Evolutionary conservation across 1,140 invertebrate genomes (phyloP), one percentile per base, ranked within the genome.

Genomic region (Sitobion miscanthi): DNA sequence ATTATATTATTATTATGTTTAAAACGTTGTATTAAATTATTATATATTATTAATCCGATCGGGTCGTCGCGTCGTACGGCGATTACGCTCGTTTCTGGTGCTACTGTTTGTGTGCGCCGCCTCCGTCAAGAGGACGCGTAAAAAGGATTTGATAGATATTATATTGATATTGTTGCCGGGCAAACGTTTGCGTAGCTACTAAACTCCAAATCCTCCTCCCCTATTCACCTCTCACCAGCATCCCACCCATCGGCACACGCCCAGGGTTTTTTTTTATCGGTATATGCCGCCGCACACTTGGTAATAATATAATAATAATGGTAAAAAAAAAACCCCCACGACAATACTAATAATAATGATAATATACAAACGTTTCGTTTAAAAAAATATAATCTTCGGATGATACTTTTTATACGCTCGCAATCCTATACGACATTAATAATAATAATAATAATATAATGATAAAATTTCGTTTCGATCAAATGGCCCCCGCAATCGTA

Each of bases 111-210:
- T 52, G 49, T 38, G n/a, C 52, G 5, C 52, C 52, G 52, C 6
- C n/a, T 30, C 86, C 25, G n/a, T 88, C 87, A 52, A 35, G 9
- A 89, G 30, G 21, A 8, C 47, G 87, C 49, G 38, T 89, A 38
- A 89, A 89, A 89, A 89, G 87, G 87, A 54, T 89, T 35, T 89
- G 47, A 89, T 89, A 54, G 49, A 54, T 54, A 54, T 89, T 54
- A 89, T 89, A 89, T 89, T 54, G 30, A 23, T 54, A 54, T 89
- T 52, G 38, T 45, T 86, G 38, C 7, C 4, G 42, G 42, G 14
- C 11, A 47, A 86, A 86, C 42, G 85, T 86, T 86, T 47, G 85
- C 42, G 45, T 77, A n/a, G 62, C 62, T 77, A 69, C n/a, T 77
- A 77, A 77, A 35, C 62, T 77, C n/a, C 62, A 17, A 17, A 6